These are phyloP conservation scores for Meles meles DNA, from an alignment of 2,113 vertebrate species.

Conservation along the genomic window DNA sequence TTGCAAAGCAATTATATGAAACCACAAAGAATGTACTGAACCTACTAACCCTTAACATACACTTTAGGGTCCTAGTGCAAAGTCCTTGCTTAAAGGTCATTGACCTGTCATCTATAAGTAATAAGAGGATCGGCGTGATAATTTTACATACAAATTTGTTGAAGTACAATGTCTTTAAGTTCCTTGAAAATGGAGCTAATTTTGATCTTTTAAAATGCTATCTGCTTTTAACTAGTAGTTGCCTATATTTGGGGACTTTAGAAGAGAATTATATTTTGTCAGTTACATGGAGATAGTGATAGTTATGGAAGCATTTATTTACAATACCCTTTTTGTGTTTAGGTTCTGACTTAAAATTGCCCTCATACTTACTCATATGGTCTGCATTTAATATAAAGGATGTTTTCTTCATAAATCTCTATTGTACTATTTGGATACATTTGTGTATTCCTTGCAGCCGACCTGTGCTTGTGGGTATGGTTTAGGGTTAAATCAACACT, in stretches of 20 bases:
- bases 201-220: slow-evolving; percentile 32
- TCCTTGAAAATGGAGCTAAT: slow-evolving; percentile 57
- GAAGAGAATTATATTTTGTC: slow-evolving; percentile 64
- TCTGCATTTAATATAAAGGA: slow-evolving; percentile 51
- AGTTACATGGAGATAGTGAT: slow-evolving; percentile 50
- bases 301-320: slow-evolving; percentile 61
- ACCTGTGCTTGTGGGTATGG: slow-evolving; percentile 45
- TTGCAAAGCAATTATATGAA: slow-evolving; percentile 81
- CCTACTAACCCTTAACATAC: slow-evolving; percentile 58
- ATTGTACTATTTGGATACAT: slow-evolving; percentile 36
- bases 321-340: slow-evolving; percentile 43
- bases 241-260: slow-evolving; percentile 55
- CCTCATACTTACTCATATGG: slow-evolving; percentile 38
- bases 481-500: slow-evolving; percentile 62
- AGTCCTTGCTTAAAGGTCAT: slow-evolving; percentile 58
- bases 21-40: slow-evolving; percentile 72
- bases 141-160: slow-evolving; percentile 55
- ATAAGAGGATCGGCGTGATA: slow-evolving; percentile 38
- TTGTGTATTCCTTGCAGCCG: slow-evolving; percentile 48
- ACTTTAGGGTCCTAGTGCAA: slow-evolving; percentile 56
- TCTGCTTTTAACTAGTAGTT: slow-evolving; percentile 63
- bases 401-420: slow-evolving; percentile 54
- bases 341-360: slow-evolving; percentile 58
- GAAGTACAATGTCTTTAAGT: slow-evolving; percentile 56
- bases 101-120: not conserved